Conservation (phyloP, 2,888 invertebrate species). For the Phortica okadai region DNA sequence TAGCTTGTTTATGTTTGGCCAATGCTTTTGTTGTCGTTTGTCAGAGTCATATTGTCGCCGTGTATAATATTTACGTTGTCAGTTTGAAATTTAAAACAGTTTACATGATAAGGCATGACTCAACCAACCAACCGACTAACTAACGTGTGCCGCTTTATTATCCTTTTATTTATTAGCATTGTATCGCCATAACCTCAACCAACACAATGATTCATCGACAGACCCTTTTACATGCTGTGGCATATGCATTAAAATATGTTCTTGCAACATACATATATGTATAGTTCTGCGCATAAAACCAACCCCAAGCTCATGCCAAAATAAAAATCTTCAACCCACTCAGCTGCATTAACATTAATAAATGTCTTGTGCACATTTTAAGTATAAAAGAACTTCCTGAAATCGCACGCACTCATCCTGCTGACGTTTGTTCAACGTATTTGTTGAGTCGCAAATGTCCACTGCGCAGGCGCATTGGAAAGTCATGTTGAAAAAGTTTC, state of each 20-base stretch:
- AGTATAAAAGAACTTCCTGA: too few relatives aligned
- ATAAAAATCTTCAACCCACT: neutral
- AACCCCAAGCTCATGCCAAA: neutral
- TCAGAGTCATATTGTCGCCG: neutral
- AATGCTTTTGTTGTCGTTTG: neutral
- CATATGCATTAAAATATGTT: slow-evolving; percentile 8
- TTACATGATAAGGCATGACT: too few relatives aligned
- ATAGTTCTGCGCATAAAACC: neutral
- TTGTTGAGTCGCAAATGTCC: neutral
- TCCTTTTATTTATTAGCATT: neutral
- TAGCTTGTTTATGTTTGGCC: neutral
- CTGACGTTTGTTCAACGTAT: too few relatives aligned
- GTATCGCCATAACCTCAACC: neutral
- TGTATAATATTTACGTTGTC: neutral
- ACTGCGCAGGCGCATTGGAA: slow-evolving; percentile 22
- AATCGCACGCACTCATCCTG: too few relatives aligned
- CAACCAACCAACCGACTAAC: too few relatives aligned
- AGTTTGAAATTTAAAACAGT: neutral
- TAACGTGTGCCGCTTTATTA: neutral
- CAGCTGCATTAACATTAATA: neutral
- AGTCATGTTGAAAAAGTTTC: neutral
- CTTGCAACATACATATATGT: slow-evolving; percentile 7
- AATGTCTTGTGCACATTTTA: neutral
- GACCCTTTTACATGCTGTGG: neutral
- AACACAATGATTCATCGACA: slow-evolving; percentile 28